A percentile compares a stretch with the other conserved stretches of the same genome.
Evolutionary conservation across 2,113 vertebrate species (phyloP).

Genomic region (Stegostoma tigrinum): DNA sequence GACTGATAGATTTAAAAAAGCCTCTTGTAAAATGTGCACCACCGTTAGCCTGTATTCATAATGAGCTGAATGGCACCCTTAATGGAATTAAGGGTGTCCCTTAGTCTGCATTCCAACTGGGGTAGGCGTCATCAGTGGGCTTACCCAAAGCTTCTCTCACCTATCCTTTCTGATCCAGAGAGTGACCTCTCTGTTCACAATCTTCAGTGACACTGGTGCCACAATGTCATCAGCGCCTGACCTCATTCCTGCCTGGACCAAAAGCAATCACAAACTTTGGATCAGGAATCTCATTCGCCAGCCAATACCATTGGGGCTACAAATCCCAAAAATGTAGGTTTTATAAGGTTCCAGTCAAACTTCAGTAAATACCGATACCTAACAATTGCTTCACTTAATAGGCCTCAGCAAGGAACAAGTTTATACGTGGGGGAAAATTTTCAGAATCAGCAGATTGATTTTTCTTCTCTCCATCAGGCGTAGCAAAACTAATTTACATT

Average conservation of each 20-base stretch:
- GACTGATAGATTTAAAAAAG: not conserved
- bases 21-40: not conserved
- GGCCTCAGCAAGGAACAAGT: not conserved
- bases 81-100: not conserved
- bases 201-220: not conserved
- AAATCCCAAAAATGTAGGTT: not conserved
- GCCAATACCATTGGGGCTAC: not conserved
- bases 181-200: not conserved
- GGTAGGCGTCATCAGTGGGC: not conserved
- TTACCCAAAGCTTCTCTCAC: not conserved
- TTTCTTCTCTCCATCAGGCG: too few relatives aligned
- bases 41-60: not conserved
- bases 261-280: not conserved
- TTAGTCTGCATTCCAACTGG: not conserved
- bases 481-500: not conserved
- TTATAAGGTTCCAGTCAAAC: not conserved
- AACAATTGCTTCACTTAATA: too few relatives aligned
- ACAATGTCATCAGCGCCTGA: not conserved
- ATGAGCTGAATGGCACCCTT: not conserved
- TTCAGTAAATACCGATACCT: not conserved
- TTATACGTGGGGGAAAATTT: not conserved
- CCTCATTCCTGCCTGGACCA: not conserved
- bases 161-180: not conserved
- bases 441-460: not conserved
- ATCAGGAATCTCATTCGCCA: not conserved